phyloP scores from a whole-genome alignment of 2,888 invertebrate species.

The Eledona agricola region DNA sequence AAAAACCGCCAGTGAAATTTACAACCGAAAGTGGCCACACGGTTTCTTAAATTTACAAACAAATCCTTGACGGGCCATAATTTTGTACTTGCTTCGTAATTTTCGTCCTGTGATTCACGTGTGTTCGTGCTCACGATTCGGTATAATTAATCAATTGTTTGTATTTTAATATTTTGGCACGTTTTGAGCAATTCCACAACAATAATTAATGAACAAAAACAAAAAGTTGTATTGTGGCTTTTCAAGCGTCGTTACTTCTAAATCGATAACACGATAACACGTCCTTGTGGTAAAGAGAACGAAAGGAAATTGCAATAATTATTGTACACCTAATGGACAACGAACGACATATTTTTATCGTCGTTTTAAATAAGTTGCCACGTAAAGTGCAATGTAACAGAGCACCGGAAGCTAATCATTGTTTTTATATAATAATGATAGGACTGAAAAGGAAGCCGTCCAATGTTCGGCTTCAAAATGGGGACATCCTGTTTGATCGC shows the following conservation, averaged over 20 bases:
- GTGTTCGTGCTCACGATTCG: slow-evolving; percentile 4
- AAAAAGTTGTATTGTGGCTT: no score
- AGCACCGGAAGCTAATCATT: slow-evolving; percentile 23
- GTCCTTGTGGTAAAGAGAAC: no score
- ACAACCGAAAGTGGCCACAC: background rate
- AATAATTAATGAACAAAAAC: background rate
- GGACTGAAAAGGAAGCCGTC: slow-evolving; percentile 36
- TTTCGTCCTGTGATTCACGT: no score
- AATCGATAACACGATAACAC: no score
- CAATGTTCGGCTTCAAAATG: slow-evolving; percentile 34
- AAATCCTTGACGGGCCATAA: no score
- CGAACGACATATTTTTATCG: no score
- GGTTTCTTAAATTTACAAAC: background rate
- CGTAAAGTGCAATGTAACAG: background rate
- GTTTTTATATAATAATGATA: slow-evolving; percentile 33
- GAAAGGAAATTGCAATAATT: no score
- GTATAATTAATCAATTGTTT: slow-evolving; percentile 5
- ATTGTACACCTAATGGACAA: no score
- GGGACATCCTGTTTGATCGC: slow-evolving; percentile 37
- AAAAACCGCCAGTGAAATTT: no score
- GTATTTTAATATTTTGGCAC: slow-evolving; percentile 7
- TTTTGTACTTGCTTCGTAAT: no score
- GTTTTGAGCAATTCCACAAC: slow-evolving; percentile 14
- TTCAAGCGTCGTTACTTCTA: no score
- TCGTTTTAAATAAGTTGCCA: no score